These are phyloP conservation scores for Drosophila willistoni DNA, from an alignment of 1,140 invertebrate genomes.

Conservation along the genomic window DNA sequence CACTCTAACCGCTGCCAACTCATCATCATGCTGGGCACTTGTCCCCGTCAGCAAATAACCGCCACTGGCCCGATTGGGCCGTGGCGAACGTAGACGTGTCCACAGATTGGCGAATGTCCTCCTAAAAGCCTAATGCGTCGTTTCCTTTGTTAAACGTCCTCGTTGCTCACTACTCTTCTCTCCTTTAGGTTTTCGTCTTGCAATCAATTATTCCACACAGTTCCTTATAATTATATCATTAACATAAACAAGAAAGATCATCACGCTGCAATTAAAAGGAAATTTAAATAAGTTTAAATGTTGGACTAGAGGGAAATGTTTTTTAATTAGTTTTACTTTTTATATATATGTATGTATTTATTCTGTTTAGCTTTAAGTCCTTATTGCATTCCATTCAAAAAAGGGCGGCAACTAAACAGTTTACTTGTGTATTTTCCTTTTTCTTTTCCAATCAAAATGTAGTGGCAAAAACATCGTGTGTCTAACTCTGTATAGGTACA, in stretches of 20 bases:
- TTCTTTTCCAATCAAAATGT: constrained; percentile 10
- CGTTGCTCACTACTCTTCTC: neutral
- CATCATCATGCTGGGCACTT: constrained; percentile 72
- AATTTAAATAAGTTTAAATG: neutral
- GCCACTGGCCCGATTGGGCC: constrained; percentile 83
- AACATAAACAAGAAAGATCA: neutral
- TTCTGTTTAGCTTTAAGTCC: constrained; percentile 2
- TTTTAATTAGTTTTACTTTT: neutral
- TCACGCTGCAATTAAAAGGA: neutral
- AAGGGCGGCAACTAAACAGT: neutral
- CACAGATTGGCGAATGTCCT: constrained; percentile 79
- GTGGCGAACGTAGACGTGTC: constrained; percentile 82
- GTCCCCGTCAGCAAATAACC: constrained; percentile 78
- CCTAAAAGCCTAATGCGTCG: constrained; percentile 41
- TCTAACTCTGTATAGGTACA: constrained; percentile 3
- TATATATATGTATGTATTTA: neutral
- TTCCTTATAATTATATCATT: neutral
- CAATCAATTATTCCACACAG: neutral
- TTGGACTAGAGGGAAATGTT: neutral
- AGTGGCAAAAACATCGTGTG: neutral
- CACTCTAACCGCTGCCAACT: constrained; percentile 37
- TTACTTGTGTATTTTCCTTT: neutral
- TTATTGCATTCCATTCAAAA: neutral
- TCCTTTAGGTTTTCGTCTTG: neutral
- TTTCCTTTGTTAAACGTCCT: neutral